Base-by-base conservation (phyloP, 2,797 vertebrate species). In the Fistularia tabacaria region DNA sequence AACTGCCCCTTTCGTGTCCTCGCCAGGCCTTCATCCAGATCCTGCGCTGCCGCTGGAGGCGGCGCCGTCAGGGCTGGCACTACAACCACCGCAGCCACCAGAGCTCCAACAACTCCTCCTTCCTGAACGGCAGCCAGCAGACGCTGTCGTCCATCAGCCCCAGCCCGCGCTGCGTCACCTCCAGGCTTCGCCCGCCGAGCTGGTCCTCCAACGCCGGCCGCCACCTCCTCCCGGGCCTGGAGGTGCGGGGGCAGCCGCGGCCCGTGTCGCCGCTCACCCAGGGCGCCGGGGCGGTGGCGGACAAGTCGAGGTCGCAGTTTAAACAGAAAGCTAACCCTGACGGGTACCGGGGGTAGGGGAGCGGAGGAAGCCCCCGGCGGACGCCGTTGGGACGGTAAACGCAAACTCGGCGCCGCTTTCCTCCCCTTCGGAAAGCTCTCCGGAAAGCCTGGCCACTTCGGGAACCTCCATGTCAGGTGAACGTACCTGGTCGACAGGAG, bases 121-220 rank as follows among this genome's bases (percentile, higher is more conserved):
- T 91, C 80, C 79, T 93, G 51, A 93, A 91, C 12, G 89, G 93
- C 69, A 96, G 93, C 86, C 93, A 92, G 82, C 90, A 92, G 78
- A 94, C 93, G n/a, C 80, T 93, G 39, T 91, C 92, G 55, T 92
- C 92, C 36, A 73, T 90, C 58, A 88, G 89, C 57, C 90, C 88
- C 14, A 93, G 92, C 67, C 92, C 92, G 0, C 88, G 90, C 58
- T 91, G 80, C 15, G 77, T 78, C 0, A 55, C 81, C 82, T 69
- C 90, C 77, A 10, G 70, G 60, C 53, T 90, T 89, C 69, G 50
- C 46, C 71, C 62, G 11, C 56, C 51, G 0, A 48, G 44, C 0
- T 49, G 66, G 49, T 39, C 72, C 40, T 46, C 66, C 7, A 52
- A 59, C 45, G 12, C 57, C 0, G 8, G 55, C 37, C 38, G 55